Evolutionary conservation across 2,888 invertebrate species (phyloP).

Genomic region (Euzophera pinguis): DNA sequence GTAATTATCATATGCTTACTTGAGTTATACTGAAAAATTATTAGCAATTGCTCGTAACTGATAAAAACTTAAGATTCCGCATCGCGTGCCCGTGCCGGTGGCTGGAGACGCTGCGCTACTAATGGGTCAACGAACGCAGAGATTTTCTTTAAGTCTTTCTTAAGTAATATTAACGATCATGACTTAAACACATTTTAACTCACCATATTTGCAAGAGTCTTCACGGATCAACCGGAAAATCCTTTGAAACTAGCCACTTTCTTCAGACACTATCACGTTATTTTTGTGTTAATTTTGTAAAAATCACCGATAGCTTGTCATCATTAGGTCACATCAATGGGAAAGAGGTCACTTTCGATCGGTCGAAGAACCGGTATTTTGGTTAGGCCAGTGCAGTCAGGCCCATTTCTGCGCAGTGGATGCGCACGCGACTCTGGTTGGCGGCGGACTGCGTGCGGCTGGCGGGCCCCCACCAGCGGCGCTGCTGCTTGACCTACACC

Average conservation of each 20-base stretch:
- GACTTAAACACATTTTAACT: slow-evolving; percentile 29
- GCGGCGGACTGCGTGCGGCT: slow-evolving; percentile 51
- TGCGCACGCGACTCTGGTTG: slow-evolving; percentile 58
- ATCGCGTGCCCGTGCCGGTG: slow-evolving; percentile 36
- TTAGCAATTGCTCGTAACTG: slow-evolving; percentile 11
- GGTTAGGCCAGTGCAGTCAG: slow-evolving; percentile 37
- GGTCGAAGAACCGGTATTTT: slow-evolving; percentile 39
- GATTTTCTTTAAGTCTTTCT: slow-evolving; percentile 40
- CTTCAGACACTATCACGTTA: slow-evolving; percentile 55
- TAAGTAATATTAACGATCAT: slow-evolving; percentile 15
- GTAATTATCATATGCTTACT: no score
- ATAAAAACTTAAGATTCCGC: slow-evolving; percentile 21
- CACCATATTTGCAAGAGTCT: slow-evolving; percentile 51
- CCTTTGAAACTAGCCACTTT: slow-evolving; percentile 57
- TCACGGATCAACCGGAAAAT: slow-evolving; percentile 36
- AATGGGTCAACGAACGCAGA: slow-evolving; percentile 54
- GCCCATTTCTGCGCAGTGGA: slow-evolving; percentile 55
- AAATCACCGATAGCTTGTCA: slow-evolving; percentile 56
- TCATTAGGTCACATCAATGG: slow-evolving; percentile 54
- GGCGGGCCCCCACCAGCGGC: slow-evolving; percentile 47
- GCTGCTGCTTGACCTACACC: slow-evolving; percentile 69
- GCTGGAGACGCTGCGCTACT: slow-evolving; percentile 35
- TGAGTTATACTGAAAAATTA: not conserved
- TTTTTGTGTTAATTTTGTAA: slow-evolving; percentile 27
- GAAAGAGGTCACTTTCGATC: slow-evolving; percentile 57